Conservation (phyloP, 2,888 invertebrate genomes). For the Cryptocheilus praepositus region DNA sequence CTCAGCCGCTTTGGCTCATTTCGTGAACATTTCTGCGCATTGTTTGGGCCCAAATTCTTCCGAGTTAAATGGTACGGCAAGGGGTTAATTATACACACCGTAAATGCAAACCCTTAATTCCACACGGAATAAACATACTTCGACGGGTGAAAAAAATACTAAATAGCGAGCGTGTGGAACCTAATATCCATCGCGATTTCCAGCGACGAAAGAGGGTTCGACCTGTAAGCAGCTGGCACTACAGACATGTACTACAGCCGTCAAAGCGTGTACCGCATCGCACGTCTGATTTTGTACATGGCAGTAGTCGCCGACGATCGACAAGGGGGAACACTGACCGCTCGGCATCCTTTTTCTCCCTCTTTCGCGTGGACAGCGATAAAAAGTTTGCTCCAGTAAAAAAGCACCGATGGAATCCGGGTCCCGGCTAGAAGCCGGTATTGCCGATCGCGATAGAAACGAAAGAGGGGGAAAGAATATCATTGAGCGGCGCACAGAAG, state of each 20-base stretch:
- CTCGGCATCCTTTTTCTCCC: constrained; percentile 19
- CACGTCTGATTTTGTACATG: no score
- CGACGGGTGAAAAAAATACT: no score
- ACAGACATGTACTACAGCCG: no score
- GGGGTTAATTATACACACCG: no score
- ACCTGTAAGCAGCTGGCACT: neutral
- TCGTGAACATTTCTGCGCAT: no score
- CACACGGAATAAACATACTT: no score
- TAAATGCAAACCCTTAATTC: no score
- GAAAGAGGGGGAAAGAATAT: neutral
- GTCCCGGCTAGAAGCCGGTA: constrained; percentile 15
- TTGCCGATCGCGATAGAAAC: constrained; percentile 6
- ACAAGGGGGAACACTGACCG: constrained; percentile 33
- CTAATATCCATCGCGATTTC: neutral
- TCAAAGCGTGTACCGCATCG: no score
- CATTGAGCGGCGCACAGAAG: neutral
- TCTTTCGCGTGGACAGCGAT: constrained; percentile 7
- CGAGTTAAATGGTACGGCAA: no score
- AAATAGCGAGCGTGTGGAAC: neutral
- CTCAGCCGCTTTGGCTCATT: no score
- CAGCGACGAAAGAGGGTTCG: constrained; percentile 3
- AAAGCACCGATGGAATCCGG: constrained; percentile 19
- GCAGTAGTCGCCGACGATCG: neutral
- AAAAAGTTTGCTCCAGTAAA: constrained; percentile 13
- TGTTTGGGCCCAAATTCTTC: no score